Evolutionary conservation across 2,113 vertebrate species (phyloP).

Genomic region (Formicarius rufipectus): DNA sequence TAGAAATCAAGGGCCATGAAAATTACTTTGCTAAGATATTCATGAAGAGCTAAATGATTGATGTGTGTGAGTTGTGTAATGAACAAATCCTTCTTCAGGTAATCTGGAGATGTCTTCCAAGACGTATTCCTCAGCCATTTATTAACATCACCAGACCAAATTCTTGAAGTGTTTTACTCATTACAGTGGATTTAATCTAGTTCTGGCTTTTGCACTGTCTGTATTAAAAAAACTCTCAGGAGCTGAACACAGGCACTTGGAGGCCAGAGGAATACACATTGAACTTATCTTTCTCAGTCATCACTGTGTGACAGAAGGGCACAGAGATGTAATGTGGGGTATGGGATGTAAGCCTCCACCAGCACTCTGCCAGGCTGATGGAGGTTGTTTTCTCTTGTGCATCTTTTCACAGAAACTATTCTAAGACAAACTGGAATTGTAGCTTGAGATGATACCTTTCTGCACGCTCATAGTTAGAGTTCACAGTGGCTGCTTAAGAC

Average conservation of each 20-base stretch:
- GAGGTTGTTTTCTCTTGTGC: not conserved
- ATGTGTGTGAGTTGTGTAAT: not conserved
- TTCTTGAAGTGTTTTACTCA: constrained; percentile 1
- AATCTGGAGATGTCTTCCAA: constrained; percentile 32
- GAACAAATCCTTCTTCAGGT: constrained; percentile 39
- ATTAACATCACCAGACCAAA: constrained; percentile 28
- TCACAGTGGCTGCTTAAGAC: not conserved
- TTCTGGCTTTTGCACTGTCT: not conserved
- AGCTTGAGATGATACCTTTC: not conserved
- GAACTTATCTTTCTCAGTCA: not conserved
- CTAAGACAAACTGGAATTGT: not conserved
- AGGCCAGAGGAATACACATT: not conserved
- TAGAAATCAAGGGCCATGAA: not conserved
- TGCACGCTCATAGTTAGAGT: not conserved
- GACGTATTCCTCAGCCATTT: not conserved
- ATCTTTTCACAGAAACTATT: not conserved
- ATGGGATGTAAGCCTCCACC: not conserved
- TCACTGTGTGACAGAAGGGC: not conserved
- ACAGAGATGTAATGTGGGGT: not conserved
- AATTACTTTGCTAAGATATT: not conserved
- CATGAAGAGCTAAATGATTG: not conserved
- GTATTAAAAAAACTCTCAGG: not conserved
- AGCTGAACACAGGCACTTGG: not conserved
- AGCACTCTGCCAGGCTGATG: accelerated
- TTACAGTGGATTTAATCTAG: constrained; percentile 19